Conservation (phyloP, 1,140 invertebrate species). For the Papilio machaon region DNA sequence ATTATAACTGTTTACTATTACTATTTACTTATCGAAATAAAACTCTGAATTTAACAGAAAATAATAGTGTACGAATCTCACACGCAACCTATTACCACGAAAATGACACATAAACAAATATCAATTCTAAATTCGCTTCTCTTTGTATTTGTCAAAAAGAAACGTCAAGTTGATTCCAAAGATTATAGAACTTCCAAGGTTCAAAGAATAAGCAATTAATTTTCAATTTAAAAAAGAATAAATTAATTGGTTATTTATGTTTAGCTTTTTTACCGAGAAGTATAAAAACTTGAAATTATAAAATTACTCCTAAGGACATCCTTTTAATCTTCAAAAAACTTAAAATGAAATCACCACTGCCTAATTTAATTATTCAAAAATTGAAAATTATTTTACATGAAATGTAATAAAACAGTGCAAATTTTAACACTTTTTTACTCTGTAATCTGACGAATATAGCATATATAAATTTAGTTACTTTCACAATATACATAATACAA, state of each 20-base stretch:
- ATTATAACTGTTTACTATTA: background rate
- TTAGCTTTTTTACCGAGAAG: background rate
- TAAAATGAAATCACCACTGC: too few species aligned
- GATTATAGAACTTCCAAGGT: background rate
- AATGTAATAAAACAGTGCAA: background rate
- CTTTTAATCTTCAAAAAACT: too few species aligned
- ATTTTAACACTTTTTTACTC: background rate
- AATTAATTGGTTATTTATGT: background rate
- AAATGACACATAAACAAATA: slow-evolving; percentile 18
- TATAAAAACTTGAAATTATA: background rate
- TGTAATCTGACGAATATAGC: background rate
- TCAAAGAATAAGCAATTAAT: background rate
- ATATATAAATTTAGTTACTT: background rate
- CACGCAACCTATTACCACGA: slow-evolving; percentile 6
- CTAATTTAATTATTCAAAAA: too few species aligned
- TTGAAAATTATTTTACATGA: too few species aligned
- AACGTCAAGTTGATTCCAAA: background rate
- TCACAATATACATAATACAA: background rate
- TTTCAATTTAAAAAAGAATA: background rate
- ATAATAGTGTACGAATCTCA: background rate
- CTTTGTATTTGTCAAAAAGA: background rate
- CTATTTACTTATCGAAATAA: background rate
- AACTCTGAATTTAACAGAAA: background rate
- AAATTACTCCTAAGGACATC: background rate
- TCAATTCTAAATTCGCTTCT: background rate